phyloP scores from a whole-genome alignment of 2,888 invertebrate genomes.

The Monopis laevigella region DNA sequence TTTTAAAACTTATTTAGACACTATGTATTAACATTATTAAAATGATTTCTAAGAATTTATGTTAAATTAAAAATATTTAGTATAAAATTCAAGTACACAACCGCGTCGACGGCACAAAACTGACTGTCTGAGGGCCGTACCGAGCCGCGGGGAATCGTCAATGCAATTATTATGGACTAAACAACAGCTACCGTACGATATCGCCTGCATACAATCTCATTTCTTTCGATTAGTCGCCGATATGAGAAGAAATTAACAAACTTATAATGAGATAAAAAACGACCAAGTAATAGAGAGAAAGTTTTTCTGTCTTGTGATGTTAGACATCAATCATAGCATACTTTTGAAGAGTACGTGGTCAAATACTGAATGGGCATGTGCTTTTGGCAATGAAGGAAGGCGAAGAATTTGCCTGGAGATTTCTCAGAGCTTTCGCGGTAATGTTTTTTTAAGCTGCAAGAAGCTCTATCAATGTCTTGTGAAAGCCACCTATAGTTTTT shows the following conservation, averaged over 20 bases:
- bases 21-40: constrained; percentile 27
- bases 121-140: constrained; percentile 32
- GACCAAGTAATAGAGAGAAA: constrained; percentile 38
- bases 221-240: constrained; percentile 47
- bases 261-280: constrained; percentile 36
- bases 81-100: constrained; percentile 27
- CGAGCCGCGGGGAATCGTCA: not conserved
- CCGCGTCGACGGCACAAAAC: constrained; percentile 36
- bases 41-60: constrained; percentile 11
- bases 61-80: not conserved
- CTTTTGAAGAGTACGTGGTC: constrained; percentile 8
- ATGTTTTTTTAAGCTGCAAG: too few species aligned
- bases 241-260: constrained; percentile 46
- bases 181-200: constrained; percentile 24
- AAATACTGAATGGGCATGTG: constrained; percentile 4
- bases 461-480: too few species aligned
- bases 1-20: too few species aligned
- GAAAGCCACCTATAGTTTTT: too few species aligned
- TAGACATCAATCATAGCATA: constrained; percentile 34
- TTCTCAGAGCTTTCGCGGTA: too few species aligned
- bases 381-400: not conserved
- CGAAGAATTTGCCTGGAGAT: constrained; percentile 1
- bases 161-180: constrained; percentile 4
- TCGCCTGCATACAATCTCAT: constrained; percentile 41
- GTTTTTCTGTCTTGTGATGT: constrained; percentile 24